phyloP scores from a whole-genome alignment of 1,140 invertebrate genomes.

The Aleiodes sp. region DNA sequence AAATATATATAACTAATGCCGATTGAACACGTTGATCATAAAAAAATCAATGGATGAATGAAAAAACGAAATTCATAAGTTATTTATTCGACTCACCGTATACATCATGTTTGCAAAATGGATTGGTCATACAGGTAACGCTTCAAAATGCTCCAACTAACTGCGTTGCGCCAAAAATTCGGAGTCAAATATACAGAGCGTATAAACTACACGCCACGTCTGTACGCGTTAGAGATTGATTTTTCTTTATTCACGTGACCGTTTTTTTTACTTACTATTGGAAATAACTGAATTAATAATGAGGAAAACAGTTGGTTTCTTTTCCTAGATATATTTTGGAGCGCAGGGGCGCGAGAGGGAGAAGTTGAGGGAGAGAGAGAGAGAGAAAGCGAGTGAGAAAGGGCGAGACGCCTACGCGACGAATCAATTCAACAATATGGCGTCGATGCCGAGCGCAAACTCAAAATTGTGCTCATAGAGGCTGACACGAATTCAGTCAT shows the following conservation, averaged over 20 bases:
- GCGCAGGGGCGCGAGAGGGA: neutral
- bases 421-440: slow-evolving; percentile 47
- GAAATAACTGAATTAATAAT: neutral
- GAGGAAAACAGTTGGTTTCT: neutral
- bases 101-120: slow-evolving; percentile 64
- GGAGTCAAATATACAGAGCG: neutral
- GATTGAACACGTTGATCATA: neutral
- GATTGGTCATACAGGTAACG: neutral
- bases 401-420: slow-evolving; percentile 34
- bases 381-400: neutral
- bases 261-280: neutral
- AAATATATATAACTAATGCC: too few species aligned
- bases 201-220: neutral
- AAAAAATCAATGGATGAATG: neutral
- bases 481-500: neutral
- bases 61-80: neutral
- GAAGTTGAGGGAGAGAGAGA: neutral
- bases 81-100: slow-evolving; percentile 56
- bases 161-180: neutral
- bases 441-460: slow-evolving; percentile 26
- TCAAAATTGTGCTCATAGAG: too few species aligned
- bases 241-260: neutral
- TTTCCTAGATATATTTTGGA: neutral
- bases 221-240: neutral
- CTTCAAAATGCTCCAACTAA: slow-evolving; percentile 3